phyloP scores from a whole-genome alignment of 2,797 vertebrate species.

The Corythornis leucogaster region DNA sequence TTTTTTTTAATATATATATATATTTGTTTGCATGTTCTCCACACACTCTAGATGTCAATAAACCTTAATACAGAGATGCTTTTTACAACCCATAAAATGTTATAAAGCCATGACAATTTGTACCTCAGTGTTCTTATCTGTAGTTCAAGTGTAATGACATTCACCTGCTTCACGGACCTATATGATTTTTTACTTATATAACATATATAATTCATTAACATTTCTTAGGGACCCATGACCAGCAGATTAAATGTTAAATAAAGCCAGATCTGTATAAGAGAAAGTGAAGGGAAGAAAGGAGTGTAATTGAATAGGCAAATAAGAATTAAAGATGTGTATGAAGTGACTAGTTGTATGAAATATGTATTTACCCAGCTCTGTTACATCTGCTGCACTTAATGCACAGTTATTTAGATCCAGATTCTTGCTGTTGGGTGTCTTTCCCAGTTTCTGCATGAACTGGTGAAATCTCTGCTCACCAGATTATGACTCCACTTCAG shows the following conservation, averaged over 20 bases:
- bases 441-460: constrained; percentile 85
- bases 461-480: constrained; percentile 79
- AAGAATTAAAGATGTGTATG: background rate
- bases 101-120: background rate
- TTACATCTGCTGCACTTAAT: constrained; percentile 80
- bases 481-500: constrained; percentile 50
- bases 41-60: background rate
- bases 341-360: background rate
- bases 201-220: background rate
- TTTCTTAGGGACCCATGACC: background rate
- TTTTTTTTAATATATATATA: too few relatives aligned
- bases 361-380: constrained; percentile 81
- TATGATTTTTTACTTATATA: background rate
- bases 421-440: constrained; percentile 75
- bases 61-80: background rate
- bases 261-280: background rate
- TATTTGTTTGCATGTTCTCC: background rate
- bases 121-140: background rate
- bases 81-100: background rate
- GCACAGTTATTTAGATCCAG: constrained; percentile 84
- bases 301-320: background rate
- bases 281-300: background rate
- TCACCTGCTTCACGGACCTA: background rate
- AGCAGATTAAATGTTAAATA: background rate
- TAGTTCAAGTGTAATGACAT: background rate